Base-by-base conservation (phyloP, 2,113 vertebrate species). In the Fulmarus glacialis region DNA sequence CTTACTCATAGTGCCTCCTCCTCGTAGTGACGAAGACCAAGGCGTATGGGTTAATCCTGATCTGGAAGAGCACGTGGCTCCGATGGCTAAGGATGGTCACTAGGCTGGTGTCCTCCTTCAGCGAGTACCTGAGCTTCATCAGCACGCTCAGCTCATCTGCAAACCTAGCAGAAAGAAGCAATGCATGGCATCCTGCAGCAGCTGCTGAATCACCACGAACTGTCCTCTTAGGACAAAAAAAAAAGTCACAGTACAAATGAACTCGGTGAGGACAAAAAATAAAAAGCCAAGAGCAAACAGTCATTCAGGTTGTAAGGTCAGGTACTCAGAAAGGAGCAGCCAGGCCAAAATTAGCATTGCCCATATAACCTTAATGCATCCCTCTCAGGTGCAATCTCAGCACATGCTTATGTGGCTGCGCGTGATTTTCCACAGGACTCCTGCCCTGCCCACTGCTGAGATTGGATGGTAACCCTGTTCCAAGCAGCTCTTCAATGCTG, bases 1-100 rank as follows among this genome's bases (percentile, higher is more conserved):
- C 99, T 99, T 93, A 99, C 99, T 99, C 99, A 0, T 99, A 99
- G 93, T 99, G 98, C 13, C 98, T 98, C 60, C 99, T 98, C 75
- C 99, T 98, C 0, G 98, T 98, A 89, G 98, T 98, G 73, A 98
- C 98, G 50, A 99, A 98, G 96, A 97, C 97, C 92, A 99, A 71
- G 34, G 96, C 97, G 0, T 97, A 27, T 21, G 98, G 97, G 34
- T 93, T 99, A 59, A 99, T 87, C 70, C 99, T 97, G 70, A 99
- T 98, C 97, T 99, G 99, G 88, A 99, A 98, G 70, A 98, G 96
- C 63, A 99, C 72, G 0, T 97, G 97, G 58, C 98, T 98, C 26
- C 97, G 97, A 1, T 95, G 98, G 92, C 98, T 98, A 26, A 99
- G 97, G 96, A 99, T 94, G 55, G 99, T 99, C 90, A 99, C 92